Conservation (phyloP, 2,113 vertebrate species). For the Herpetotheres cachinnans region DNA sequence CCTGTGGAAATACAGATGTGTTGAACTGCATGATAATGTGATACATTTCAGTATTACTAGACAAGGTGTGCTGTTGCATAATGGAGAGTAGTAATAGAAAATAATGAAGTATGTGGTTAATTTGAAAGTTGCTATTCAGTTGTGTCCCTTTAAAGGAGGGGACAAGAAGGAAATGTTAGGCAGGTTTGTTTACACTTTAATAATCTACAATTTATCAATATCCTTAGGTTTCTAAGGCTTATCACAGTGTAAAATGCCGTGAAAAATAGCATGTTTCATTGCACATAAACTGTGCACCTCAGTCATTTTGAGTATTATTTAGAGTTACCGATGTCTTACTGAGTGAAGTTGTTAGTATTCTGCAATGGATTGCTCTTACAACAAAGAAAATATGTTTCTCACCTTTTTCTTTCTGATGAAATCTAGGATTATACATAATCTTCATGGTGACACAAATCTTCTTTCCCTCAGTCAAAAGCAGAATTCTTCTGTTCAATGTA, state of each 20-base stretch:
- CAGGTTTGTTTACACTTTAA: neutral
- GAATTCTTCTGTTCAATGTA: neutral
- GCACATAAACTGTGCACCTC: neutral
- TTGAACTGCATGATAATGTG: neutral
- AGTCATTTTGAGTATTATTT: neutral
- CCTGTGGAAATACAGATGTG: neutral
- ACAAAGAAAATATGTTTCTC: neutral
- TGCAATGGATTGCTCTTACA: neutral
- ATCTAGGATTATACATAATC: neutral
- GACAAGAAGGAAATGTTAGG: neutral
- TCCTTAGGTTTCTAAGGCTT: neutral
- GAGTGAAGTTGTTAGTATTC: neutral
- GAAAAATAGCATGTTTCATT: neutral
- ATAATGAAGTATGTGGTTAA: neutral
- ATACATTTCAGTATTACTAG: neutral
- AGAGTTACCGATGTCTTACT: fast-evolving
- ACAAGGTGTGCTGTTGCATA: neutral
- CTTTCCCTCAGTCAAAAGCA: neutral
- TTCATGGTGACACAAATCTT: neutral
- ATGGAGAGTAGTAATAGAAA: neutral
- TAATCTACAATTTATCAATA: neutral
- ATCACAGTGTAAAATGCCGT: neutral
- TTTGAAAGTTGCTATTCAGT: neutral
- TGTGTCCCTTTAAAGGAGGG: neutral
- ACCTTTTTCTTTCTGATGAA: neutral